Percentiles rank a stretch among this genome's conserved stretches.
These are phyloP conservation scores for Cantharis lateralis DNA, from an alignment of 2,888 invertebrate species.

Conservation along the genomic window DNA sequence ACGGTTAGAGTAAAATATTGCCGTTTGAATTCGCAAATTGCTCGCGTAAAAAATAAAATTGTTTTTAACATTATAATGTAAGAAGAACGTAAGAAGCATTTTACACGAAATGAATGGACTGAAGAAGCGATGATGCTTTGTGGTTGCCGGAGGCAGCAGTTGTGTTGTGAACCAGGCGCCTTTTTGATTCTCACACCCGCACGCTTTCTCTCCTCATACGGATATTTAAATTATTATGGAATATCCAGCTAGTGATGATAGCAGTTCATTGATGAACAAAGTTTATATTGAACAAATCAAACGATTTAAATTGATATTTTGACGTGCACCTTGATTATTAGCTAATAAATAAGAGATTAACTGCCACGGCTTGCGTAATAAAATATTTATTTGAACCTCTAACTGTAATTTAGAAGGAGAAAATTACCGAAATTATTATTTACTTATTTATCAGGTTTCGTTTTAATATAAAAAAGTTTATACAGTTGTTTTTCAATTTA, in stretches of 20 bases:
- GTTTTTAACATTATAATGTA: not conserved
- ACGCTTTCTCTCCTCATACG: slow-evolving; percentile 44
- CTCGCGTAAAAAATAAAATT: not conserved
- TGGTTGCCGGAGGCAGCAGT: slow-evolving; percentile 45
- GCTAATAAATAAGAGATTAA: not conserved
- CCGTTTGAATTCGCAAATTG: not conserved
- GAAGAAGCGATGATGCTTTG: slow-evolving; percentile 23
- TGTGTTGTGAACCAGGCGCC: slow-evolving; percentile 53
- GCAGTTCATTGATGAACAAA: slow-evolving; percentile 17
- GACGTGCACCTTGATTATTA: not conserved
- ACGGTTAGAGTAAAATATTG: not conserved
- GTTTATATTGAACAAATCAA: slow-evolving; percentile 13
- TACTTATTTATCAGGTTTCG: not conserved
- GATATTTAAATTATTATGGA: slow-evolving; percentile 29
- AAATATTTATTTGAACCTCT: not conserved
- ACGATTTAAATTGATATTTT: slow-evolving; percentile 6
- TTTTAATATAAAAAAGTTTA: not conserved
- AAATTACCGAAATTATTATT: not conserved
- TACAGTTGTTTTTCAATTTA: not conserved
- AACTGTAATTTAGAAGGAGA: not conserved
- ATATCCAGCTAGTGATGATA: slow-evolving; percentile 16
- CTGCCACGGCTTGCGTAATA: not conserved
- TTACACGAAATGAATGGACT: slow-evolving; percentile 3
- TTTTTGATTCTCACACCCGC: slow-evolving; percentile 55
- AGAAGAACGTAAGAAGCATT: slow-evolving; percentile 2